Percentiles rank a stretch among this genome's conserved stretches.
phyloP scores from a whole-genome alignment of 1,140 invertebrate species.

The Spodoptera frugiperda region DNA sequence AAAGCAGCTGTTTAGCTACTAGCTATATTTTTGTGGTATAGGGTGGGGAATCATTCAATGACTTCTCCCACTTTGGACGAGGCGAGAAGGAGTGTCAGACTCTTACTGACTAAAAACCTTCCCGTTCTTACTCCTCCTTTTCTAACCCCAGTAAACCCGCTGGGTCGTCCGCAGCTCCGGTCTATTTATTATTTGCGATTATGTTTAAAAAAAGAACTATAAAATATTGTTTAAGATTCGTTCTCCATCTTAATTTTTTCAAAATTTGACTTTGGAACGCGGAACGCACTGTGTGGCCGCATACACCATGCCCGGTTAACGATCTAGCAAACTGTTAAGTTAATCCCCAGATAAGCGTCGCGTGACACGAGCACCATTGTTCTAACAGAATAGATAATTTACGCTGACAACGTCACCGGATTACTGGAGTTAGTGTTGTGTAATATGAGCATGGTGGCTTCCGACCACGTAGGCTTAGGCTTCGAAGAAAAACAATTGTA shows the following conservation, averaged over 20 bases:
- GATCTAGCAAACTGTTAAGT: constrained; percentile 39
- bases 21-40: too few relatives aligned
- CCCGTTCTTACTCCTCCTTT: too few relatives aligned
- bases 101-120: too few relatives aligned
- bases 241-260: not conserved
- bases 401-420: constrained; percentile 51
- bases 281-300: constrained; percentile 50
- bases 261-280: constrained; percentile 28
- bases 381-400: constrained; percentile 60
- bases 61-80: too few relatives aligned
- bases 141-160: too few relatives aligned
- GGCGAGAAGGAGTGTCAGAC: too few relatives aligned
- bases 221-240: not conserved
- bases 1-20: too few relatives aligned
- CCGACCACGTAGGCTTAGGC: constrained; percentile 6
- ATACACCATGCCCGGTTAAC: constrained; percentile 33
- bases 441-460: constrained; percentile 31
- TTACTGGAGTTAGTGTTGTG: constrained; percentile 37
- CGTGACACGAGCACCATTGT: constrained; percentile 50
- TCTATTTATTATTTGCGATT: not conserved
- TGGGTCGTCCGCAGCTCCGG: too few relatives aligned
- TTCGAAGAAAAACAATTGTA: constrained; percentile 1
- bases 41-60: too few relatives aligned
- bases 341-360: constrained; percentile 52
- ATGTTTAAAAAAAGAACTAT: not conserved